Evolutionary conservation across 1,140 invertebrate genomes (phyloP).

Genomic region (Metopolophium dirhodum): DNA sequence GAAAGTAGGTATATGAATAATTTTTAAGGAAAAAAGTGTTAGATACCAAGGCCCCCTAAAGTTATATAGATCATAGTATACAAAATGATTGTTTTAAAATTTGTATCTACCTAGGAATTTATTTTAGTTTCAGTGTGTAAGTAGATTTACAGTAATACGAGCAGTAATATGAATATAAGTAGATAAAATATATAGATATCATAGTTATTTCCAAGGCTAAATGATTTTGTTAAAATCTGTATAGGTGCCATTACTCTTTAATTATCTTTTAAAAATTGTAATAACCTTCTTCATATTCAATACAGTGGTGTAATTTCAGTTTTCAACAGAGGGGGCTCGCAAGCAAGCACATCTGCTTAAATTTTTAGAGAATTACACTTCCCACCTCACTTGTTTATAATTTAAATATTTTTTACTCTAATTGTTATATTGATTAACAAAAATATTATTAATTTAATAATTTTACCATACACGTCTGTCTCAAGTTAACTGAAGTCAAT

Average conservation of each 20-base stretch:
- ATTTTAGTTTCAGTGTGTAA: not conserved
- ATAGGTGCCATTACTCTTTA: not conserved
- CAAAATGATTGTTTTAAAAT: not conserved
- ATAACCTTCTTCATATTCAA: not conserved
- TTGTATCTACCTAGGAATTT: too few species aligned
- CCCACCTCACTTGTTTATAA: too few species aligned
- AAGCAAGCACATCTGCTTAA: too few species aligned
- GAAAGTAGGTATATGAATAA: not conserved
- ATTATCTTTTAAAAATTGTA: not conserved
- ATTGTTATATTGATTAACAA: too few species aligned
- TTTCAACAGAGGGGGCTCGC: too few species aligned
- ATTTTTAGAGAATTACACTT: too few species aligned
- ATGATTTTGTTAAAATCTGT: not conserved
- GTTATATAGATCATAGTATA: not conserved
- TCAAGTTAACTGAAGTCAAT: too few species aligned
- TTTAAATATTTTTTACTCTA: too few species aligned
- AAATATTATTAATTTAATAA: too few species aligned
- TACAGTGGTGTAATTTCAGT: not conserved
- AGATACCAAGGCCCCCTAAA: not conserved
- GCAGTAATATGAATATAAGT: not conserved
- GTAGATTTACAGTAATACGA: not conserved
- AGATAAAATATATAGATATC: not conserved
- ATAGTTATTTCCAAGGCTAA: conserved; percentile 25
- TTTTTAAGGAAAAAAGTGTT: not conserved
- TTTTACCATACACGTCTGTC: too few species aligned